These are phyloP conservation scores for Oscheius sp. DNA, from an alignment of 1,140 invertebrate species.

Conservation along the genomic window DNA sequence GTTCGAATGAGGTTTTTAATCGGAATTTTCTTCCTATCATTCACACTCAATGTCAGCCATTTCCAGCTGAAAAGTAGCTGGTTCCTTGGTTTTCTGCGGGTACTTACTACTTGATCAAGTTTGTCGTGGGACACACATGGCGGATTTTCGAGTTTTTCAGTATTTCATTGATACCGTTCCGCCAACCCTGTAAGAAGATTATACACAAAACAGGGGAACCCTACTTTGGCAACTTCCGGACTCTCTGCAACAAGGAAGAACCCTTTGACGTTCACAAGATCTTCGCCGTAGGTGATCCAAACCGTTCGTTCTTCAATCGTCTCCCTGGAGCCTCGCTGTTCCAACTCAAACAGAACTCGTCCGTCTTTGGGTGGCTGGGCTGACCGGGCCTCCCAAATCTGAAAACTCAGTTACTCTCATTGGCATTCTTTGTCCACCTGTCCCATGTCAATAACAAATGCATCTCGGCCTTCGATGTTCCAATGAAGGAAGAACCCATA, in stretches of 20 bases:
- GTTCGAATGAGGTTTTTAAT: conserved; percentile 93
- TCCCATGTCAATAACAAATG: conserved; percentile 48
- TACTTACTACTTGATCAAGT: conserved; percentile 96
- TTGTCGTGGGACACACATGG: conserved; percentile 89
- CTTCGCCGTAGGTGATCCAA: conserved; percentile 96
- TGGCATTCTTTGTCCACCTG: conserved; percentile 36
- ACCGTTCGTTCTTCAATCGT: conserved; percentile 87
- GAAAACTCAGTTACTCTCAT: not conserved
- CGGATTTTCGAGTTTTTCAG: conserved; percentile 87
- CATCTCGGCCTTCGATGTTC: conserved; percentile 90
- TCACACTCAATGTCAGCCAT: conserved; percentile 85
- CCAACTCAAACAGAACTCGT: conserved; percentile 76
- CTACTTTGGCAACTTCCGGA: conserved; percentile 63
- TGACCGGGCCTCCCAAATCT: conserved; percentile 55
- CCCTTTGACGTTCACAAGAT: conserved; percentile 98
- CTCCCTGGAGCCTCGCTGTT: conserved; percentile 67
- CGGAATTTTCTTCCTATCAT: conserved; percentile 90
- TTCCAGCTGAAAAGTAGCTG: conserved; percentile 79
- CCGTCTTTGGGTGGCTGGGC: conserved; percentile 71
- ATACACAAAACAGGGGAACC: not conserved
- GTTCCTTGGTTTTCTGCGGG: not conserved
- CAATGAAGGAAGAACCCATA: conserved; percentile 99
- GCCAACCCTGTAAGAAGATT: conserved; percentile 77
- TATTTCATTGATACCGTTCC: conserved; percentile 78
- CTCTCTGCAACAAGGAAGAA: conserved; percentile 89